Evolutionary conservation across 2,797 vertebrate genomes (phyloP).

Genomic region (Artibeus jamaicensis): DNA sequence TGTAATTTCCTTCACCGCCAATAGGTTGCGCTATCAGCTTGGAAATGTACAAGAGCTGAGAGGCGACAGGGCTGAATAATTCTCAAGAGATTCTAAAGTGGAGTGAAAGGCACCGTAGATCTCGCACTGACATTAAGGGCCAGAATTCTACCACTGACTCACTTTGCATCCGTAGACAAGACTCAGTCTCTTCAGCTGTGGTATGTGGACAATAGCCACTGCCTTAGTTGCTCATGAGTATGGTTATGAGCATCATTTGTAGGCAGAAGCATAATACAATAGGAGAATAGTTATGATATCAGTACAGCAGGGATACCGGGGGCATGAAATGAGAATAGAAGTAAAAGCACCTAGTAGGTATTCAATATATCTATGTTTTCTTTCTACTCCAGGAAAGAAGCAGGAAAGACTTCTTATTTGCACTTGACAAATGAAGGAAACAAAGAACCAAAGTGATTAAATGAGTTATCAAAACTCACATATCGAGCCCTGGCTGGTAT

Average conservation of each 20-base stretch:
- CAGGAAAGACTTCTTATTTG: not conserved
- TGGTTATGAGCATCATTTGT: not conserved
- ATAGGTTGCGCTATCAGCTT: not conserved
- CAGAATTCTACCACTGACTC: not conserved
- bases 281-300: not conserved
- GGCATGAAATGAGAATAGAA: not conserved
- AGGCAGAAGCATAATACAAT: not conserved
- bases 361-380: not conserved
- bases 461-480: not conserved
- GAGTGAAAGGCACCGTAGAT: not conserved
- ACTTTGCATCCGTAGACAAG: not conserved
- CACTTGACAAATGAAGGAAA: not conserved
- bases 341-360: not conserved
- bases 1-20: not conserved
- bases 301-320: not conserved
- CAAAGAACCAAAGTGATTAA: not conserved
- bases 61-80: not conserved
- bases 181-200: not conserved
- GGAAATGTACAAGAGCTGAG: not conserved
- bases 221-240: not conserved
- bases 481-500: not conserved
- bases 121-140: not conserved
- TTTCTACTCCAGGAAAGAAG: not conserved
- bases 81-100: not conserved
- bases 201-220: not conserved